Conservation (phyloP, 2,113 vertebrate species). For the Mystacornis crossleyi region DNA sequence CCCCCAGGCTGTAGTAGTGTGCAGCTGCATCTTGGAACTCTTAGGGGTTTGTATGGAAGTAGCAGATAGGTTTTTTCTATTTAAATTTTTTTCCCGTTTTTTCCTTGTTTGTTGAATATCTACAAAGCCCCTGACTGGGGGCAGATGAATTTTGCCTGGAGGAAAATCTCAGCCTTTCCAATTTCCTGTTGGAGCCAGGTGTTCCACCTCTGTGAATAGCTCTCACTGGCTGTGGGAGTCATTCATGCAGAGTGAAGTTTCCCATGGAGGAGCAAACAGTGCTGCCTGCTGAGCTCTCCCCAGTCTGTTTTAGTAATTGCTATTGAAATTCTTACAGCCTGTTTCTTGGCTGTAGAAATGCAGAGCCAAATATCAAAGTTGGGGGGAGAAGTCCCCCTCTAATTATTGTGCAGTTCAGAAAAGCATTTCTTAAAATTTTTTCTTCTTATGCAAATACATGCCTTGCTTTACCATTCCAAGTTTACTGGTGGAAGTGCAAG, state of each 20-base stretch:
- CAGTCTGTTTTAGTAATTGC: background rate
- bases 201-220: background rate
- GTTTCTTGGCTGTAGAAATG: background rate
- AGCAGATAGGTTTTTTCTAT: background rate
- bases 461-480: background rate
- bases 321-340: background rate
- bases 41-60: background rate
- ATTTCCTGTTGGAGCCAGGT: background rate
- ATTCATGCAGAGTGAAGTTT: background rate
- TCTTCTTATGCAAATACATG: background rate
- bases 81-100: background rate
- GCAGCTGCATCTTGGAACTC: background rate
- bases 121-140: background rate
- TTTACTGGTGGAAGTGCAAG: background rate
- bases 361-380: background rate
- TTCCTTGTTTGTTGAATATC: background rate
- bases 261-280: background rate
- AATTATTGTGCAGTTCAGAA: background rate
- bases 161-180: background rate
- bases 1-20: background rate
- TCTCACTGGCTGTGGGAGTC: background rate
- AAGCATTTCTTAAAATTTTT: background rate
- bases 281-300: background rate
- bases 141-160: background rate
- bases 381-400: background rate